Conservation (phyloP, 2,113 vertebrate species). For the Lichenostomus cassidix region DNA sequence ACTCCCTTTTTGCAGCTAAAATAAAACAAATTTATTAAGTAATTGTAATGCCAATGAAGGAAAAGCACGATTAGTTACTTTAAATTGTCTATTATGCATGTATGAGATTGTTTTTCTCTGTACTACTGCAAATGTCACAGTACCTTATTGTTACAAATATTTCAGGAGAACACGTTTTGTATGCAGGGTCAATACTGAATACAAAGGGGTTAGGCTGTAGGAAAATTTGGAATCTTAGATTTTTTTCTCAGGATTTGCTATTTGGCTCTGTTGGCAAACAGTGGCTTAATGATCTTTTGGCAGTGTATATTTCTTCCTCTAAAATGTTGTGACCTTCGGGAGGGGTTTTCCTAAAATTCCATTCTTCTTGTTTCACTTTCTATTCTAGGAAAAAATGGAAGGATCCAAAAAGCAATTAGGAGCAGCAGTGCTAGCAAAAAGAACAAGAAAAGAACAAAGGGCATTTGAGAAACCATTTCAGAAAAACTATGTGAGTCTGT, state of each 20-base stretch:
- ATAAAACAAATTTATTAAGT: not conserved
- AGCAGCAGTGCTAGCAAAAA: not conserved
- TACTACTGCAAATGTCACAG: not conserved
- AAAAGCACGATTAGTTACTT: not conserved
- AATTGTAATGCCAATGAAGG: not conserved
- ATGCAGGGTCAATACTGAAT: not conserved
- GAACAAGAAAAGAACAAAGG: not conserved
- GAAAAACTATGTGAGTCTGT: not conserved
- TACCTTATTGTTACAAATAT: not conserved
- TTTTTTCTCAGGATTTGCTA: not conserved
- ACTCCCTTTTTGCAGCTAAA: constrained; percentile 56
- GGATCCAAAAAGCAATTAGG: not conserved
- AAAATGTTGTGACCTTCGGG: not conserved
- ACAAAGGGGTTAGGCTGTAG: not conserved
- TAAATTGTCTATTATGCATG: not conserved
- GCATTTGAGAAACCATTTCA: not conserved
- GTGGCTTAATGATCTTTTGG: not conserved
- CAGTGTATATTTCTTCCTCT: not conserved
- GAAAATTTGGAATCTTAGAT: not conserved
- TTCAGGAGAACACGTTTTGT: not conserved
- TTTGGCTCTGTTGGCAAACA: not conserved
- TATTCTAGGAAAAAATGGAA: not conserved
- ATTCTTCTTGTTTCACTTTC: not conserved
- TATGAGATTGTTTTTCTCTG: not conserved
- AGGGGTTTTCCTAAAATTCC: not conserved